Conservation (phyloP, 2,888 invertebrate genomes). For the Hemicrepidius hirtus region DNA sequence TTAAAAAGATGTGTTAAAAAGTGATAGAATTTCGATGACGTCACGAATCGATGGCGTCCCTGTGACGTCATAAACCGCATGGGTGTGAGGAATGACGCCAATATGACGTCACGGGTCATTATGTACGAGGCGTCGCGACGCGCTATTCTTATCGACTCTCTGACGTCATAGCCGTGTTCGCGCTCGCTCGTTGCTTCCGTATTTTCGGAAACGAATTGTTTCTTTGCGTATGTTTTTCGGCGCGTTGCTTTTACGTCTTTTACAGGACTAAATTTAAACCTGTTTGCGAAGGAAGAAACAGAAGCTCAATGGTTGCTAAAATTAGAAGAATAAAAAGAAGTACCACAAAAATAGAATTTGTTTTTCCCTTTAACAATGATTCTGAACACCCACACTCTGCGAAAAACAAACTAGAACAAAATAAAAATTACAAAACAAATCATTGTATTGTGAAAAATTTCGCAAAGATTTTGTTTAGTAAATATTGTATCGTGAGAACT, state of each 20-base stretch:
- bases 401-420: neutral
- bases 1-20: constrained; percentile 42
- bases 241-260: constrained; percentile 23
- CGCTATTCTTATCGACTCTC: constrained; percentile 62
- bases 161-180: constrained; percentile 61
- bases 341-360: neutral
- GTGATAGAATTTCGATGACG: constrained; percentile 60
- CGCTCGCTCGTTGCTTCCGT: constrained; percentile 51
- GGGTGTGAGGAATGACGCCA: constrained; percentile 64
- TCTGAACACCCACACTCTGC: neutral
- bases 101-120: constrained; percentile 62
- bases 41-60: constrained; percentile 50
- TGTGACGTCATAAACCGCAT: constrained; percentile 62
- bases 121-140: constrained; percentile 61
- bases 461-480: no score
- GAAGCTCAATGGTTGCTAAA: constrained; percentile 17
- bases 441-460: no score
- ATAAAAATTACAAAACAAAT: neutral
- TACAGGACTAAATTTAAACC: constrained; percentile 20
- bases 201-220: constrained; percentile 36
- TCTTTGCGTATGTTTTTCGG: constrained; percentile 24
- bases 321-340: constrained; percentile 14
- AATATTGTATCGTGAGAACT: no score
- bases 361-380: constrained; percentile 2
- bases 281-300: constrained; percentile 26